These are phyloP conservation scores for Calliphora vicina DNA, from an alignment of 1,140 invertebrate species.

Conservation along the genomic window DNA sequence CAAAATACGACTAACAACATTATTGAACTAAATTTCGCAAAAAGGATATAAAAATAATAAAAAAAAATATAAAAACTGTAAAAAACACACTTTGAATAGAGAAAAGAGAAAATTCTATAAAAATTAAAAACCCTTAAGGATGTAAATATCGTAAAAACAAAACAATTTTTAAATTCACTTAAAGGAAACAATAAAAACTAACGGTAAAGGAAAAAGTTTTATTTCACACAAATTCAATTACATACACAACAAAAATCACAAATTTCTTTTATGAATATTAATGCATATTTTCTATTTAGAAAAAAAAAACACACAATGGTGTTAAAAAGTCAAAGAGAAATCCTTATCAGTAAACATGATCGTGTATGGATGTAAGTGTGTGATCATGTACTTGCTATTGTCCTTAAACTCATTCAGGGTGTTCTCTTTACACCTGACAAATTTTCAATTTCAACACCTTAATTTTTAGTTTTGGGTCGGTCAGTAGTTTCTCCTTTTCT, in stretches of 20 bases:
- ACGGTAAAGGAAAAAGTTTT: not conserved
- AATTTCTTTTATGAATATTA: constrained; percentile 28
- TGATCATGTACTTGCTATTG: not conserved
- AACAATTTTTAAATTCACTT: not conserved
- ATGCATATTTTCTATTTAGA: not conserved
- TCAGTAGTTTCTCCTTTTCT: constrained; percentile 10
- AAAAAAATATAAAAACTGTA: not conserved
- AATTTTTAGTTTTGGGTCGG: not conserved
- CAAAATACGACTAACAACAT: constrained; percentile 24
- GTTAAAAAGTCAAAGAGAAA: not conserved
- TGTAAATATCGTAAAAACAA: not conserved
- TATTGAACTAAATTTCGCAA: constrained; percentile 36
- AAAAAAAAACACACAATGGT: not conserved
- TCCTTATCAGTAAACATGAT: not conserved
- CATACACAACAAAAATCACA: not conserved
- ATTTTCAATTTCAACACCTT: constrained; percentile 24
- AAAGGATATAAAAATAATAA: constrained; percentile 27
- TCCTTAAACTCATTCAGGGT: not conserved
- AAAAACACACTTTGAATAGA: not conserved
- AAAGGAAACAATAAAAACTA: constrained; percentile 24
- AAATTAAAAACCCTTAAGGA: constrained; percentile 34
- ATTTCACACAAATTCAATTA: not conserved
- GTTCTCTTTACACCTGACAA: constrained; percentile 10
- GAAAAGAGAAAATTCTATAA: constrained; percentile 21
- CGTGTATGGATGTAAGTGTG: not conserved